Evolutionary conservation across 2,797 vertebrate species (phyloP).

Genomic region (Chiroxiphia lanceolata): DNA sequence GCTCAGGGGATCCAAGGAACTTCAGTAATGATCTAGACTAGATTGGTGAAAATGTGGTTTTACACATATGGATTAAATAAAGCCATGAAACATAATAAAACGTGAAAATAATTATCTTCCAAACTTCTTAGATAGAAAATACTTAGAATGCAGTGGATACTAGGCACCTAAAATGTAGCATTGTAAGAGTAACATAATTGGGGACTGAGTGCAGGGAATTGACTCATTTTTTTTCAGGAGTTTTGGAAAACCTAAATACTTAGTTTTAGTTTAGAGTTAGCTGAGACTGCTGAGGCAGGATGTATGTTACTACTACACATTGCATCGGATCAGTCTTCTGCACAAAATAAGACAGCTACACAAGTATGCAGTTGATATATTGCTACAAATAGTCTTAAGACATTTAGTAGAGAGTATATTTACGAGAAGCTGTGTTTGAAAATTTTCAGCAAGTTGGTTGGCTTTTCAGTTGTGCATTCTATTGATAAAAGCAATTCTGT

Average conservation of each 20-base stretch:
- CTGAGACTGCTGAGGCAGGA: not conserved
- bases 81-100: not conserved
- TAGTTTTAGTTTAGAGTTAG: not conserved
- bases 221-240: not conserved
- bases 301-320: not conserved
- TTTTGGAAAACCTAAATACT: not conserved
- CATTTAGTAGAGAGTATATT: not conserved
- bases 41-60: not conserved
- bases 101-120: not conserved
- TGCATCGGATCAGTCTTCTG: not conserved
- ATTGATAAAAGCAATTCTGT: not conserved
- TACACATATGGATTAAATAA: not conserved
- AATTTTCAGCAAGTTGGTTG: not conserved
- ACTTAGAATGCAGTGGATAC: not conserved
- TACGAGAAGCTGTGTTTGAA: not conserved
- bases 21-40: not conserved
- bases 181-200: not conserved
- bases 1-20: not conserved
- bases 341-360: not conserved
- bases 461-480: not conserved
- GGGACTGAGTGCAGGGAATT: not conserved
- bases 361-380: not conserved
- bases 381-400: not conserved
- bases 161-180: not conserved
- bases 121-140: not conserved